Conservation (phyloP, 2,888 invertebrate genomes). For the Trissonchulus sp. region DNA sequence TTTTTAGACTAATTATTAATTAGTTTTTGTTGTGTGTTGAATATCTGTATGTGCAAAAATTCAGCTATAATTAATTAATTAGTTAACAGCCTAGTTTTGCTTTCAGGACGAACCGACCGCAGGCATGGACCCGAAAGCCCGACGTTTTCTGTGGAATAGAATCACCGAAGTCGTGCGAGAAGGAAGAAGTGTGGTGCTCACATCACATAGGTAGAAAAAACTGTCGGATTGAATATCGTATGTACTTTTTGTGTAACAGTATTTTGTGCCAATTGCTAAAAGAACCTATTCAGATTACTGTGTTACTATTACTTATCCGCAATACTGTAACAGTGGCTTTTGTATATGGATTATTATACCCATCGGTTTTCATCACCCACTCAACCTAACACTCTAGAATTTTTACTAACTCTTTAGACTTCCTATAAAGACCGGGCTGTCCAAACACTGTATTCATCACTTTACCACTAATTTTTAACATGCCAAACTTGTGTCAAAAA, state of each 20-base stretch:
- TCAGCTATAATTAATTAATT: slow-evolving; percentile 55
- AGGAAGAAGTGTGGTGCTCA: slow-evolving; percentile 55
- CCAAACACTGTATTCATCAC: too few relatives aligned
- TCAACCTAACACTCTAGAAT: too few relatives aligned
- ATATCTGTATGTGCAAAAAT: slow-evolving; percentile 54
- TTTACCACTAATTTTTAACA: too few relatives aligned
- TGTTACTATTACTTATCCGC: too few relatives aligned
- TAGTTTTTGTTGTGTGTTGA: slow-evolving; percentile 58
- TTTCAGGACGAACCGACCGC: slow-evolving; percentile 31
- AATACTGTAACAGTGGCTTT: too few relatives aligned
- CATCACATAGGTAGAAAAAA: slow-evolving; percentile 55
- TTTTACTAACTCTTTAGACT: too few relatives aligned
- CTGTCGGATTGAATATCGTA: background rate
- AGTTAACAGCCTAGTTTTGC: too few relatives aligned
- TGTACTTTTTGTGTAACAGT: too few relatives aligned
- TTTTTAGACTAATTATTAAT: slow-evolving; percentile 61
- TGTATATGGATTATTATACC: too few relatives aligned
- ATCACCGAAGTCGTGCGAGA: slow-evolving; percentile 58
- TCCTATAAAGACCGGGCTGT: too few relatives aligned
- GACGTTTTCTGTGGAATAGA: slow-evolving; percentile 61
- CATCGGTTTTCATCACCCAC: too few relatives aligned
- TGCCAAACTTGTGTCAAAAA: too few relatives aligned
- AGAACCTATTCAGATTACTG: background rate
- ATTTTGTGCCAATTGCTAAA: background rate
- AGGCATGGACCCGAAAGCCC: slow-evolving; percentile 53